These are phyloP conservation scores for Pseudomyrmex gracilis DNA, from an alignment of 1,140 invertebrate genomes.

Conservation along the genomic window DNA sequence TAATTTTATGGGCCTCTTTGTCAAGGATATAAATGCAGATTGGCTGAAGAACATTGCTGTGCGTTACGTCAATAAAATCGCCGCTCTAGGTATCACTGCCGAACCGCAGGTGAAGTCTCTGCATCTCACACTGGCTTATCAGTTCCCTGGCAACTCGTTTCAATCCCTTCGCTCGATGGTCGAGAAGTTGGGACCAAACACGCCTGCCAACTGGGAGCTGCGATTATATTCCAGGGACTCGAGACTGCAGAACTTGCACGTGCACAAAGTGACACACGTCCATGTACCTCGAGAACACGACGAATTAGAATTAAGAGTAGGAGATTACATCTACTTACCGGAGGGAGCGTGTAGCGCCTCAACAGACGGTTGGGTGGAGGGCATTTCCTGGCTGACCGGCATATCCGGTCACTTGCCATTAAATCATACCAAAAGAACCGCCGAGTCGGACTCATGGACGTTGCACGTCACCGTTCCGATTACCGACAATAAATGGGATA, in stretches of 20 bases:
- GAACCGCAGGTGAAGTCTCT: slow-evolving; percentile 93
- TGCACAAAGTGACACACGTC: slow-evolving; percentile 92
- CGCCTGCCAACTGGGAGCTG: slow-evolving; percentile 92
- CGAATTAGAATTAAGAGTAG: slow-evolving; percentile 93
- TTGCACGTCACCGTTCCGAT: slow-evolving; percentile 90
- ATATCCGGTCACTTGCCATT: slow-evolving; percentile 91
- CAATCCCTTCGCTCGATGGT: slow-evolving; percentile 90
- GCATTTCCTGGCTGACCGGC: slow-evolving; percentile 95
- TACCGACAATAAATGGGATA: slow-evolving; percentile 80
- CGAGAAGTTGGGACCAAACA: slow-evolving; percentile 88
- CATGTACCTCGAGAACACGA: slow-evolving; percentile 92
- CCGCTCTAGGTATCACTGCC: slow-evolving; percentile 88
- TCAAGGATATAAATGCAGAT: slow-evolving; percentile 91
- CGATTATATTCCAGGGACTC: slow-evolving; percentile 94
- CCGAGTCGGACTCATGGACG: slow-evolving; percentile 96
- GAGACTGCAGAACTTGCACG: slow-evolving; percentile 89
- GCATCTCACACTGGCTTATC: slow-evolving; percentile 95
- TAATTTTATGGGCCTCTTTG: slow-evolving; percentile 95
- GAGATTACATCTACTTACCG: slow-evolving; percentile 94
- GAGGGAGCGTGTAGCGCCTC: slow-evolving; percentile 90
- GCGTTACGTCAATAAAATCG: slow-evolving; percentile 92
- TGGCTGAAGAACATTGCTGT: slow-evolving; percentile 91
- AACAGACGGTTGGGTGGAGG: slow-evolving; percentile 94
- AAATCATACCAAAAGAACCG: slow-evolving; percentile 92
- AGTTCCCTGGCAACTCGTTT: slow-evolving; percentile 91